Evolutionary conservation across 2,797 vertebrate genomes (phyloP).

Genomic region (Rhinophrynus dorsalis): DNA sequence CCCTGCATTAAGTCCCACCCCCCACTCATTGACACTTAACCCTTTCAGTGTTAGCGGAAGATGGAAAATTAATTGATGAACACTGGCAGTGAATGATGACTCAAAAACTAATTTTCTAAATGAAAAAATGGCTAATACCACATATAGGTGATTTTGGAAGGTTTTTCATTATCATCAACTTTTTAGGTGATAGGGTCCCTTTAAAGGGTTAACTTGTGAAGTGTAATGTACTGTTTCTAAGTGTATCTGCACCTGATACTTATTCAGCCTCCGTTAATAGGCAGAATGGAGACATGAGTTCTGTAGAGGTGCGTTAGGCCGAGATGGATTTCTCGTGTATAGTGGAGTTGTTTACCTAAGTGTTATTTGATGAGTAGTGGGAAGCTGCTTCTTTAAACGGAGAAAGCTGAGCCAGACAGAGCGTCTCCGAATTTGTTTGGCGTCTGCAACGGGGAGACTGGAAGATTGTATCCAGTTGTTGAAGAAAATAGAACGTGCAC

Average conservation of each 20-base stretch:
- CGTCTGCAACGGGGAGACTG: slow-evolving; percentile 19
- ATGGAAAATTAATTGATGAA: too few relatives aligned
- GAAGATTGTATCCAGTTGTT: slow-evolving; percentile 36
- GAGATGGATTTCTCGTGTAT: background rate
- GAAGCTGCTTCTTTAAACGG: slow-evolving; percentile 18
- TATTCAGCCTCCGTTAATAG: background rate
- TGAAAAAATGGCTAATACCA: too few relatives aligned
- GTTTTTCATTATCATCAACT: too few relatives aligned
- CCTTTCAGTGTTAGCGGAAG: too few relatives aligned
- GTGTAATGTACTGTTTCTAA: too few relatives aligned
- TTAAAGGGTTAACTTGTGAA: too few relatives aligned
- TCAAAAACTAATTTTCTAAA: too few relatives aligned
- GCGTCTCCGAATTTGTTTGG: slow-evolving; percentile 41
- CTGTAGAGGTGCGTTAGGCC: background rate
- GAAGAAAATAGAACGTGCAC: slow-evolving; percentile 14
- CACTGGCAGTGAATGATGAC: too few relatives aligned
- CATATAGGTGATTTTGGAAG: too few relatives aligned
- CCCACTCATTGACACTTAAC: too few relatives aligned
- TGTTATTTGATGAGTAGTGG: slow-evolving; percentile 9
- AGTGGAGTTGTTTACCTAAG: slow-evolving; percentile 1
- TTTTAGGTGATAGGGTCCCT: too few relatives aligned
- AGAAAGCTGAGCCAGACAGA: slow-evolving; percentile 25
- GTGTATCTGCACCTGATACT: background rate
- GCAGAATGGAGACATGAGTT: background rate
- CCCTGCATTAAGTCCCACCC: too few relatives aligned